These are phyloP conservation scores for Dicroscelio sp. DNA, from an alignment of 2,888 invertebrate genomes.

Conservation along the genomic window DNA sequence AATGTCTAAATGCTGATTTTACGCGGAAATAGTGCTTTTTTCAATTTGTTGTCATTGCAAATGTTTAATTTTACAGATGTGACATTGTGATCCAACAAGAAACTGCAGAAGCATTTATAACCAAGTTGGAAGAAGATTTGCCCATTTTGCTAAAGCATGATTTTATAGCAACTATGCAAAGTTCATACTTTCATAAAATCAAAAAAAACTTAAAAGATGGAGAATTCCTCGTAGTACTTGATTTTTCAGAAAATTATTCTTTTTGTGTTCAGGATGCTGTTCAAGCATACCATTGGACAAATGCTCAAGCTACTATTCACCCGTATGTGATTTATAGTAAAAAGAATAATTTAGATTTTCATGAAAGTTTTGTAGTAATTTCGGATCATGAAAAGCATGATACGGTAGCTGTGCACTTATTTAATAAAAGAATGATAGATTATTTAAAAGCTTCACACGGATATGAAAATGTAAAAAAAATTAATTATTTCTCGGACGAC, in stretches of 20 bases:
- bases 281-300: neutral
- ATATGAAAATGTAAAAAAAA: neutral
- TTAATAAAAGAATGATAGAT: neutral
- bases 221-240: neutral
- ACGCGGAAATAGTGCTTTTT: neutral
- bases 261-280: constrained; percentile 9
- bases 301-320: neutral
- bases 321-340: too few species aligned
- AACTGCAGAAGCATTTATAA: neutral
- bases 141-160: neutral
- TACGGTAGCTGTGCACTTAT: neutral
- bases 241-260: neutral
- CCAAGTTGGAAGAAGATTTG: neutral
- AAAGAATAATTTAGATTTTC: neutral
- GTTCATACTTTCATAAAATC: too few species aligned
- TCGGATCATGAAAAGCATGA: neutral
- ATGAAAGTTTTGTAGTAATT: neutral
- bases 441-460: neutral
- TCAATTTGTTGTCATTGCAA: neutral
- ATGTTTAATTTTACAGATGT: neutral
- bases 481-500: too few species aligned
- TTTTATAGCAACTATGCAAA: neutral
- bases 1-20: too few species aligned
- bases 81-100: neutral
- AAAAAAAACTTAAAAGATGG: too few species aligned